Base-by-base conservation (phyloP, 2,888 invertebrate species). In the Panopea generosa region DNA sequence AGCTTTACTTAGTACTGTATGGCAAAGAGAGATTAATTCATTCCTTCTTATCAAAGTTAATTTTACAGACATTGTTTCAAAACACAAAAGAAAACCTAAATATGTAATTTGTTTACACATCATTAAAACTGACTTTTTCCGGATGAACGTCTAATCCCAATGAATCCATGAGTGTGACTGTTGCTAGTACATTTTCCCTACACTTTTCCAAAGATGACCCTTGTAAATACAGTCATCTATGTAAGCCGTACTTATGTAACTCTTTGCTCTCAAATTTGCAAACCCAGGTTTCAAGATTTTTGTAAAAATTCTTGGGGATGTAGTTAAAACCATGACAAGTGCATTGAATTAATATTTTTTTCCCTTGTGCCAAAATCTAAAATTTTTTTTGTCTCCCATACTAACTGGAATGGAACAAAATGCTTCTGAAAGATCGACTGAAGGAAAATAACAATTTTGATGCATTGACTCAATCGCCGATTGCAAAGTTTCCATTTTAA, bases 401-500 rank as follows among this genome's bases (percentile, higher is more conserved):
- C 38, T 4, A 14, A 74, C 29, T 27, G 70, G 63, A 7, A 82
- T 59, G 14, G 74, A 71, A 55, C 73, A 79, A 63, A 71, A 73
- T n/a, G 70, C 74, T 57, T 82, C 71, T 20, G 67, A 63, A 18
- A 80, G 38, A 27, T 80, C 80, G 4, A 74, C 56, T 20, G 67
- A 79, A 4, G 60, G 79, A 62, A 80, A 74, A 14, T 18, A 77
- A 73, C 70, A 74, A 56, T 77, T 53, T 52, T 1, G 6, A 26
- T 11, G 20, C 63, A 43, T 70, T 56, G 22, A 70, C 22, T 1
- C 1, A 24, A 70, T 56, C 3, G 57, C 66, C 18, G 68, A 11
- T 33, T 33, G 33, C 33, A 33, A 4, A 33, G 33, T 33, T 4
- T 33, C 33, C n/a, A n/a, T 7, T 33, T 33, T 4, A 33, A 33